phyloP scores from a whole-genome alignment of 1,140 invertebrate genomes.

The Adoxophyes honmai region DNA sequence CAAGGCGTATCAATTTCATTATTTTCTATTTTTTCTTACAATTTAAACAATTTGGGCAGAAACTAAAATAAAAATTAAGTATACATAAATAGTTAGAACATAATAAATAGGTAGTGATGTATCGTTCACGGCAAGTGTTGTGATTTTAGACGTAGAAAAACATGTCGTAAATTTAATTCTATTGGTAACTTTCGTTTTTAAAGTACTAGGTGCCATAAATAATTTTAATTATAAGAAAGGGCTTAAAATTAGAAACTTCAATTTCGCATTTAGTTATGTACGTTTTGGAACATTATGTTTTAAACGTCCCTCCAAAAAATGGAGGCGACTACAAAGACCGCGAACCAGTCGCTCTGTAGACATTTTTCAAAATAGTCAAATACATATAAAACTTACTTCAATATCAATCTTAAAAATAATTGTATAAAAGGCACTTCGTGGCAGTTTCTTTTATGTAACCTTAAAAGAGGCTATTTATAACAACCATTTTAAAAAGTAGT shows the following conservation, averaged over 20 bases:
- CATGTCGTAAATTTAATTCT: constrained; percentile 49
- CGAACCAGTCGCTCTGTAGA: constrained; percentile 52
- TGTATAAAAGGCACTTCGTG: constrained; percentile 72
- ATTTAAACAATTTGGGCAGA: constrained; percentile 61
- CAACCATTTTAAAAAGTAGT: constrained; percentile 54
- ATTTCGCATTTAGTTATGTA: neutral
- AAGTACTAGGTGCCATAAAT: constrained; percentile 64
- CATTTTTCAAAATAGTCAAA: constrained; percentile 32
- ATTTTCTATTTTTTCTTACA: constrained; percentile 68
- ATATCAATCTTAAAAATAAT: constrained; percentile 32
- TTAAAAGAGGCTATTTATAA: constrained; percentile 56
- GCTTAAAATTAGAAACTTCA: constrained; percentile 27
- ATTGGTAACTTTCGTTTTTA: constrained; percentile 70
- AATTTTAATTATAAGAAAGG: constrained; percentile 55
- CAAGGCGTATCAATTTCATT: constrained; percentile 37
- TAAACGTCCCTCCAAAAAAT: constrained; percentile 19
- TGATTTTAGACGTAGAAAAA: constrained; percentile 26
- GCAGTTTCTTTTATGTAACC: constrained; percentile 63
- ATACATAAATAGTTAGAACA: constrained; percentile 65
- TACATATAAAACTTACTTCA: constrained; percentile 33
- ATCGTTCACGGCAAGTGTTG: constrained; percentile 61
- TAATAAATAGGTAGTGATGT: constrained; percentile 56
- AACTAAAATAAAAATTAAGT: constrained; percentile 36
- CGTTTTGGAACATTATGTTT: no score
- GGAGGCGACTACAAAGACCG: constrained; percentile 38